A percentile compares a stretch with the other conserved stretches of the same genome.
Conservation (phyloP, 2,797 vertebrate genomes). For the Anisognathus igniventris region DNA sequence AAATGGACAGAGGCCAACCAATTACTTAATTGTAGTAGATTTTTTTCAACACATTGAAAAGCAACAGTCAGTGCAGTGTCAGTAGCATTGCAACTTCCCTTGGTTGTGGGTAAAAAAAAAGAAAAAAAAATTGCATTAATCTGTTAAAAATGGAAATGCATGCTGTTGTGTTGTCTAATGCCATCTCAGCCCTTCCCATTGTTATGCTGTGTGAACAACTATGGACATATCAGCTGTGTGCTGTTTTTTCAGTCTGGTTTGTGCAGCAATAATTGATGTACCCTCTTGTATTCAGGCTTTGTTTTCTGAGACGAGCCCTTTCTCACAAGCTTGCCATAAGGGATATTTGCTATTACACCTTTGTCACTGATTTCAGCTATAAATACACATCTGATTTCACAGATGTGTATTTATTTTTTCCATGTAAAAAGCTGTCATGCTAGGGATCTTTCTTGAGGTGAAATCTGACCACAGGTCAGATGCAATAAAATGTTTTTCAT, state of each 20-base stretch:
- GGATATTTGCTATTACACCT: neutral
- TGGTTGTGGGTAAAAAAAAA: neutral
- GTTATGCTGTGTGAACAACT: neutral
- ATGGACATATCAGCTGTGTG: neutral
- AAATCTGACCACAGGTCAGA: neutral
- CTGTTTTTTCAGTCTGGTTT: conserved; percentile 38
- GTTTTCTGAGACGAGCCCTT: neutral
- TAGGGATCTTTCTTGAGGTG: neutral
- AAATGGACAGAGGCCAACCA: conserved; percentile 29
- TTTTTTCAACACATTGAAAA: conserved; percentile 4
- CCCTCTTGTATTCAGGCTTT: neutral
- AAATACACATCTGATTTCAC: no score
- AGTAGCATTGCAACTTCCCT: neutral
- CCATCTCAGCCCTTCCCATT: conserved; percentile 18
- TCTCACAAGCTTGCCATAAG: neutral
- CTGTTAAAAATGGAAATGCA: neutral
- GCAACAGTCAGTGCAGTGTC: neutral
- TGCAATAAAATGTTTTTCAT: neutral
- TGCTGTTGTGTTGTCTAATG: neutral
- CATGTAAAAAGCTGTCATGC: neutral
- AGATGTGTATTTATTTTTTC: neutral
- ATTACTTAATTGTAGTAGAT: neutral
- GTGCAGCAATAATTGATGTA: conserved; percentile 6
- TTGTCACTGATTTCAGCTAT: neutral
- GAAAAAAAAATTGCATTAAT: neutral